Evolutionary conservation across 2,888 invertebrate genomes (phyloP).

Genomic region (Thyatira batis): DNA sequence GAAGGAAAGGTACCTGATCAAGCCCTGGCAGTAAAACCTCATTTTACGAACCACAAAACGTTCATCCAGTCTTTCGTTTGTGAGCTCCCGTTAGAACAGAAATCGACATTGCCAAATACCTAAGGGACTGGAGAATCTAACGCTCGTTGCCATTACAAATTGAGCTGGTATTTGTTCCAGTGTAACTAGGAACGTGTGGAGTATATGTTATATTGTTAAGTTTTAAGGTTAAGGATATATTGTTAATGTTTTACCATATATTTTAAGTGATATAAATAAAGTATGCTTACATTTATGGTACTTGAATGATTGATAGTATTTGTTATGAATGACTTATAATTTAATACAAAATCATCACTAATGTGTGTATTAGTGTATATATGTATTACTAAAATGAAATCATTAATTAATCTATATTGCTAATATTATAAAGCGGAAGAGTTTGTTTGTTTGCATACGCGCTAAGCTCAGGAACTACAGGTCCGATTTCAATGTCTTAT

Average conservation of each 20-base stretch:
- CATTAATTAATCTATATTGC: too few species aligned
- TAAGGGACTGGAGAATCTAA: not conserved
- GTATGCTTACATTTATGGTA: too few species aligned
- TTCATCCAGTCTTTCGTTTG: not conserved
- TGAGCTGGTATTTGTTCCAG: not conserved
- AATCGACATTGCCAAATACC: not conserved
- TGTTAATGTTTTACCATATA: too few species aligned
- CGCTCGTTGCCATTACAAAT: not conserved
- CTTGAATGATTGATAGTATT: too few species aligned
- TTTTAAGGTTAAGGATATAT: not conserved
- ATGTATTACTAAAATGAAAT: too few species aligned
- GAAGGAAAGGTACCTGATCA: not conserved
- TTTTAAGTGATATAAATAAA: too few species aligned
- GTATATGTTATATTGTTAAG: not conserved
- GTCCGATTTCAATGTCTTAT: too few species aligned
- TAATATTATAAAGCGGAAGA: too few species aligned
- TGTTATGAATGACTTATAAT: not conserved
- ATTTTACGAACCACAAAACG: not conserved
- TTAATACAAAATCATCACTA: not conserved
- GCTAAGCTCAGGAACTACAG: too few species aligned
- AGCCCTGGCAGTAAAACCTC: not conserved
- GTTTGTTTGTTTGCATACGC: too few species aligned
- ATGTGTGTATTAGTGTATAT: not conserved
- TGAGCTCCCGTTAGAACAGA: not conserved
- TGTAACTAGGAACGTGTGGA: not conserved